Base-by-base conservation (phyloP, 2,113 vertebrate species). In the Upupa epops region DNA sequence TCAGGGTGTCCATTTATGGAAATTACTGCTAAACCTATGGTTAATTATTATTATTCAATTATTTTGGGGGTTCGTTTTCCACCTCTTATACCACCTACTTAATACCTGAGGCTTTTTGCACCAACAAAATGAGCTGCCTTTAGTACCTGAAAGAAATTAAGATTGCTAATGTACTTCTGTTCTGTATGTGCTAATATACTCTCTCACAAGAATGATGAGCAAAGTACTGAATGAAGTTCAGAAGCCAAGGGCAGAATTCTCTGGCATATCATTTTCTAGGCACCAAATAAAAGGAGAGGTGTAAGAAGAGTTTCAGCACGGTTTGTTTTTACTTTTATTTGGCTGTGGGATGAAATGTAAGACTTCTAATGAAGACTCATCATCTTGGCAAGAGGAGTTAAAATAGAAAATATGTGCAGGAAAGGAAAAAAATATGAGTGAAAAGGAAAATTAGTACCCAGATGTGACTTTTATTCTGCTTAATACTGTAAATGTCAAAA, bases 261-360 rank as follows among this genome's bases (percentile, higher is more conserved):
- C 5, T 31, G 29, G 42, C 32, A 76, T 17, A 70, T 80, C 2
- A 55, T 79, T 89, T 91, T 83, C 64, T 59, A 79, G 42, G 22
- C 17, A 68, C 7, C 5, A 83, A 13, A 64, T 76, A 64, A 59
- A 66, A 8, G 15, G 32, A 75, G 17, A 78, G 3, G 26, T 55
- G 3, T 37, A 79, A 51, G 13, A 88, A 58, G 32, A 70, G 19
- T 73, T 94, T 76, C 59, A 52, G 1, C 8, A 20, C 78, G 17
- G 24, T 91, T 90, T 93, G 65, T 79, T 94, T 93, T 84, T 24
- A 8, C 31, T 95, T 88, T 93, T 96, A 75, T 91, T 94, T 97
- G 31, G 42, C 76, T 95, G n/a, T 37, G 48, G 24, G 29, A 93
- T 34, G 11, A 34, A 97, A 86, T 58, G 51, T 65, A 31, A 86